Conservation (phyloP, 2,888 invertebrate genomes). For the Trissolcus brochymenae region DNA sequence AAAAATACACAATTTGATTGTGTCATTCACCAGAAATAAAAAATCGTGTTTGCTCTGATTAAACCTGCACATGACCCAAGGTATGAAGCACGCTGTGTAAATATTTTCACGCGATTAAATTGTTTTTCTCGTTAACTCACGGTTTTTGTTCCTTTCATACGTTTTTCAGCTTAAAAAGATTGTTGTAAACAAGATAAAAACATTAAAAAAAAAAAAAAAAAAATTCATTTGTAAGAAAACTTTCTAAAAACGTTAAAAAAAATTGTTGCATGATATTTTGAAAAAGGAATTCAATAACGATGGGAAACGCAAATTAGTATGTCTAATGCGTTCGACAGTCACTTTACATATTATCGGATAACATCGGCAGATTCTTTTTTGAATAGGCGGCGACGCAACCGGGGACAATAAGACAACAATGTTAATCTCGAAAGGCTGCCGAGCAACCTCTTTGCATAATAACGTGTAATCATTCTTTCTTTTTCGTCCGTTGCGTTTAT, state of each 20-base stretch:
- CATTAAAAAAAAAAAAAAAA: neutral
- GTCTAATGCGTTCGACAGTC: constrained; percentile 17
- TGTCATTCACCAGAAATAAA: constrained; percentile 10
- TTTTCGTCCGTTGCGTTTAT: constrained; percentile 10
- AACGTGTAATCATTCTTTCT: constrained; percentile 52
- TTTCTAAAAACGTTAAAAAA: neutral
- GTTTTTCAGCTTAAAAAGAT: too few relatives aligned
- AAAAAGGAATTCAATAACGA: too few relatives aligned
- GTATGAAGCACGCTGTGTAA: constrained; percentile 33
- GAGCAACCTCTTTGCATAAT: constrained; percentile 51
- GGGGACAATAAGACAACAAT: constrained; percentile 52
- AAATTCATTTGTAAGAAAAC: neutral
- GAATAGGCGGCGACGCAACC: constrained; percentile 32
- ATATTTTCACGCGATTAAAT: constrained; percentile 19
- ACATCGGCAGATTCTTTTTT: constrained; percentile 14
- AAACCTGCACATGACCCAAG: constrained; percentile 9
- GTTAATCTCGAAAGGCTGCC: constrained; percentile 42
- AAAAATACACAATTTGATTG: constrained; percentile 7
- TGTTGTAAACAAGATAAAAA: neutral
- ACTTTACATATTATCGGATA: constrained; percentile 44
- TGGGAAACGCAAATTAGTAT: constrained; percentile 31
- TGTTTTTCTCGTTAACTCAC: too few relatives aligned
- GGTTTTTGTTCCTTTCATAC: too few relatives aligned
- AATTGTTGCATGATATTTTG: constrained; percentile 3
- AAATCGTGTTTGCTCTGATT: constrained; percentile 27